A percentile compares a stretch with the other conserved stretches of the same genome.
Conservation (phyloP, 2,797 vertebrate genomes). For the Phylloscopus collybita region DNA sequence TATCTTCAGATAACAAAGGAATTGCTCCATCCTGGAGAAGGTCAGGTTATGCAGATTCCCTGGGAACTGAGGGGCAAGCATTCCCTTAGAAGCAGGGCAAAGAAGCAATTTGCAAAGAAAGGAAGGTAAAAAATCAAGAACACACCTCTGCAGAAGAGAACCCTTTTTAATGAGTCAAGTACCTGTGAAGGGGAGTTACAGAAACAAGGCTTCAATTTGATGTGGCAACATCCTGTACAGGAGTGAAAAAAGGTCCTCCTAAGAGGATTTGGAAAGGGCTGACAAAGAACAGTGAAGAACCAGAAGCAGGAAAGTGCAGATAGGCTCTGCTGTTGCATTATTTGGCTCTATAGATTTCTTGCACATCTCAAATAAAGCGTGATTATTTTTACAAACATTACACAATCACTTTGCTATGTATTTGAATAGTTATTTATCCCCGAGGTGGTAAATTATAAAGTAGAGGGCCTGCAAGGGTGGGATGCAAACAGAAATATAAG, state of each 20-base stretch:
- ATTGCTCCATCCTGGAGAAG: slow-evolving; percentile 11
- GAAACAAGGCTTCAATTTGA: neutral
- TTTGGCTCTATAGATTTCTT: neutral
- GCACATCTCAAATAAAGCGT: neutral
- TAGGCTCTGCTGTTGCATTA: neutral
- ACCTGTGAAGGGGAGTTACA: neutral
- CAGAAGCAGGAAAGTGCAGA: neutral
- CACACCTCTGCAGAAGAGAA: neutral
- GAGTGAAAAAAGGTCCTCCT: neutral
- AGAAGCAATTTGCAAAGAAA: neutral
- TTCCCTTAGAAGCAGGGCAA: neutral
- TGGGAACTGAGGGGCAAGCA: neutral
- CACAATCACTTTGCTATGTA: neutral
- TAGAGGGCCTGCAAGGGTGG: neutral
- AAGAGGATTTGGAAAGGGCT: neutral
- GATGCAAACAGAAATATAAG: neutral
- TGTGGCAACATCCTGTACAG: neutral
- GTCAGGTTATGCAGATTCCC: neutral
- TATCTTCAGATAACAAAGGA: neutral
- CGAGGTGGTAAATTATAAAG: neutral
- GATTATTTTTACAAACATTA: neutral
- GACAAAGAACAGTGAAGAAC: neutral
- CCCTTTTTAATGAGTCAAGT: neutral
- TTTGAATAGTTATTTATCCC: neutral
- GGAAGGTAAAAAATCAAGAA: neutral